Evolutionary conservation across 2,113 vertebrate genomes (phyloP), one percentile per base, ranked within the genome.

Genomic region (Formicarius rufipectus): DNA sequence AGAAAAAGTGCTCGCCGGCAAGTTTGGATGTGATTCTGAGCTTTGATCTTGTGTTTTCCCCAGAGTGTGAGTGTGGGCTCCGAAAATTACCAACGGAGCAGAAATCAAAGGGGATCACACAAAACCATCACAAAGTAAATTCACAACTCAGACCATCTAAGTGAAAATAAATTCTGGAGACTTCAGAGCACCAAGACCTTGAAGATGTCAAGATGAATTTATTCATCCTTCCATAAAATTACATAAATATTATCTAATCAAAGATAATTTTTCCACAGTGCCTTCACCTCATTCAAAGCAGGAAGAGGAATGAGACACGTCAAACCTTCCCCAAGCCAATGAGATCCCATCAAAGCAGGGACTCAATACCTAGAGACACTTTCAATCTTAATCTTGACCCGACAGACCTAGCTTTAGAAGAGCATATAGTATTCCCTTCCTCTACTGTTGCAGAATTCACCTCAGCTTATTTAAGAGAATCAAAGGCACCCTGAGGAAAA

Each of bases 11-110:
- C 19, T 25, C 2, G 5, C 72, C 6, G 63, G 86, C 89, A 52
- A 84, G 68, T 86, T 81, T 47, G 91, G 95, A 44, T 90, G 87
- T 67, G 93, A 81, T 90, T 74, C 45, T n/a, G 56, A 63, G 95
- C 96, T 97, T 95, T 97, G 95, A 96, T 95, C 94, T 91, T n/a
- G 47, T 84, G 59, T 93, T 95, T 92, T 96, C 95, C 96, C 94
- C 59, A 74, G 93, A 93, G 94, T 84, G 66, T 47, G 35, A 95
- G 80, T 63, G 83, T 74, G 96, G 94, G 80, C 91, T 90, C 84
- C 84, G 7, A 94, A n/a, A 90, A 84, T 93, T 52, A 92, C 80
- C 84, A 86, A 53, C 68, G 72, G 87, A 96, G 90, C 92, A 86
- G 56, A 60, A 96, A 94, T 96, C 96, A 96, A 95, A 97, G 93